Percentiles rank a stretch among this genome's conserved stretches.
phyloP scores from a whole-genome alignment of 2,888 invertebrate species.

The Tenthredo notha region DNA sequence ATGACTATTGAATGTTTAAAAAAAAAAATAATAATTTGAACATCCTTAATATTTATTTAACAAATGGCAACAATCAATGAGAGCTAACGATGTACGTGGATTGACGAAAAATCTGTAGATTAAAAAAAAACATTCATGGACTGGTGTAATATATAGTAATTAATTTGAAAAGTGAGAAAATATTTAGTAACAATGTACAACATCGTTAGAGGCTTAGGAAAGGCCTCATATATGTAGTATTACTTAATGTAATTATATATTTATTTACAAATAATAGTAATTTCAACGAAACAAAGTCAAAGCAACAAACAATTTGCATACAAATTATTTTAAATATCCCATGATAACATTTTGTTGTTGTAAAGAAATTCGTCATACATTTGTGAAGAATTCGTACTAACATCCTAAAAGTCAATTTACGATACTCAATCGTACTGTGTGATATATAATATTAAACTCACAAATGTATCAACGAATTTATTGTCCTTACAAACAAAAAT shows the following conservation, averaged over 20 bases:
- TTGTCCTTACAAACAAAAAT: neutral
- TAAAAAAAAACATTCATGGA: neutral
- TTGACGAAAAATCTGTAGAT: neutral
- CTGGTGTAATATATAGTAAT: constrained; percentile 6
- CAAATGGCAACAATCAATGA: neutral
- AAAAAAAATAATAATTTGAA: neutral
- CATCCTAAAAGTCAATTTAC: neutral
- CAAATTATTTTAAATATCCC: neutral
- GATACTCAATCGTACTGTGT: neutral
- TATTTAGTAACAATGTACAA: constrained; percentile 13
- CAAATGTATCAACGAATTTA: neutral
- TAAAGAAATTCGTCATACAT: neutral
- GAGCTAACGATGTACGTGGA: neutral
- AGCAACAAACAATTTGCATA: constrained; percentile 16
- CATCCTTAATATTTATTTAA: neutral
- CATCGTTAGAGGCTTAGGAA: neutral
- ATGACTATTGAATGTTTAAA: neutral
- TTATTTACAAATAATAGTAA: constrained; percentile 4
- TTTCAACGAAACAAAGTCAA: neutral
- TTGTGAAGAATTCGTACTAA: neutral
- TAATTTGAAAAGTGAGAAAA: neutral
- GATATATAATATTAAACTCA: neutral
- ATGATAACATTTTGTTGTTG: neutral
- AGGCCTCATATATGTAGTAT: neutral
- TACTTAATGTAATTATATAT: neutral